Conservation (phyloP, 53 echinoderm and acorn worm genomes). For the Paelopatides confundens region DNA sequence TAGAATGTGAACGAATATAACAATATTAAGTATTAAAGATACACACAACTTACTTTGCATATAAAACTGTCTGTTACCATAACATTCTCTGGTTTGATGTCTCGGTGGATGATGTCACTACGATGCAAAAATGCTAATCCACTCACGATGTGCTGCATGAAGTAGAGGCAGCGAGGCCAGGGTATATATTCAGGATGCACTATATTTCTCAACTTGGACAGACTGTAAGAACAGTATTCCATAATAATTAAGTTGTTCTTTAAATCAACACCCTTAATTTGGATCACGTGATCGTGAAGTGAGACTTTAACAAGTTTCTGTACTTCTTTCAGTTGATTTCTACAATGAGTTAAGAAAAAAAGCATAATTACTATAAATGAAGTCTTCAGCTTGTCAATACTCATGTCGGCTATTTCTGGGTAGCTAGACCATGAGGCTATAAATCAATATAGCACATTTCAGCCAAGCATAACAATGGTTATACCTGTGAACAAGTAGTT, state of each 20-base stretch:
- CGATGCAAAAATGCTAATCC: background rate
- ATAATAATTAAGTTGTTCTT: background rate
- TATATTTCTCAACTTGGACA: background rate
- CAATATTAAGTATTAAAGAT: too few species aligned
- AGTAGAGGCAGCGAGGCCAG: slow-evolving; percentile 21
- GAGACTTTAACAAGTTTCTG: background rate
- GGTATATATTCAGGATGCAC: background rate
- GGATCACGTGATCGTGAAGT: background rate
- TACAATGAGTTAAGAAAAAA: background rate
- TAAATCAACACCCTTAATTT: slow-evolving; percentile 14
- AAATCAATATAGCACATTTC: too few species aligned
- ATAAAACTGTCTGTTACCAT: slow-evolving; percentile 20
- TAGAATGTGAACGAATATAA: too few species aligned
- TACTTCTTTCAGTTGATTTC: background rate
- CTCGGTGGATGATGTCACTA: slow-evolving; percentile 8
- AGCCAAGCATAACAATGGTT: too few species aligned
- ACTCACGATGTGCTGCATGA: slow-evolving; percentile 40
- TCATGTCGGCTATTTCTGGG: too few species aligned
- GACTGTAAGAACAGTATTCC: slow-evolving; percentile 20
- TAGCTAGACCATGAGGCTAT: too few species aligned
- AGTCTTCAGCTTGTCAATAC: too few species aligned
- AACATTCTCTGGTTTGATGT: slow-evolving; percentile 23
- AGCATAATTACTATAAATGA: background rate
- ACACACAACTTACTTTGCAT: slow-evolving; percentile 11
- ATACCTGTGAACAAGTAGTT: too few species aligned